Base-by-base conservation (phyloP, 2,113 vertebrate species). In the Brienomyrus brachyistius region DNA sequence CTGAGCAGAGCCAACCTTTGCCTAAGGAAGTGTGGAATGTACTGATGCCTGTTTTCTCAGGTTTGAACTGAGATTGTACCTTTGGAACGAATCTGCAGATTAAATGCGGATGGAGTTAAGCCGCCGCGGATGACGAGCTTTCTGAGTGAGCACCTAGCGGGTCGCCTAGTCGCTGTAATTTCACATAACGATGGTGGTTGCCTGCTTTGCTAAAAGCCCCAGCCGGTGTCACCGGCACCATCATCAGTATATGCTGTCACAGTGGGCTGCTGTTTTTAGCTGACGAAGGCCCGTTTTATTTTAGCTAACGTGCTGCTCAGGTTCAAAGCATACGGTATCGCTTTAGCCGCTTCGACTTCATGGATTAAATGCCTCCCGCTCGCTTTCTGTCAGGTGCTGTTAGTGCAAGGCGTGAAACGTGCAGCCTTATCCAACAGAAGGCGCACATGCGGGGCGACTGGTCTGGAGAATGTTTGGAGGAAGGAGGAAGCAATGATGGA, bases 301-400 rank as follows among this genome's bases (percentile, higher is more conserved):
- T 89, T 45, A 80, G 82, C 89, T 89, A 90, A 70, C 91, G 74
- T 80, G 52, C 59, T 21, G 82, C 85, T 87, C 35, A 11, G 5
- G 56, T 90, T 90, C 70, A 86, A 88, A 88, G 89, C 87, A 31
- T 47, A 43, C 9, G 2, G 62, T 80, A 83, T 90, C 45, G 48
- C 77, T 87, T 5, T 47, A 31, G 35, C 80, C 4, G 54, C 62
- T 90, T 74, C 80, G 88, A 88, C 89, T 59, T 74, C 27, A 74
- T 70, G 51, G 89, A 89, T 87, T 91, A 90, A 90, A 74, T 84
- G 50, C 56, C 89, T 91, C 90, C 89, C 62, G 31, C 80, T 43
- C 62, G 50, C 82, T 83, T 23, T 82, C 91, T 91, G 92, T 92
- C 92, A 90, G 86, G 74, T 56, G 62, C 52, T 54, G 88, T 92